Conservation (phyloP, 2,797 vertebrate species). For the Sebastes jordani region DNA sequence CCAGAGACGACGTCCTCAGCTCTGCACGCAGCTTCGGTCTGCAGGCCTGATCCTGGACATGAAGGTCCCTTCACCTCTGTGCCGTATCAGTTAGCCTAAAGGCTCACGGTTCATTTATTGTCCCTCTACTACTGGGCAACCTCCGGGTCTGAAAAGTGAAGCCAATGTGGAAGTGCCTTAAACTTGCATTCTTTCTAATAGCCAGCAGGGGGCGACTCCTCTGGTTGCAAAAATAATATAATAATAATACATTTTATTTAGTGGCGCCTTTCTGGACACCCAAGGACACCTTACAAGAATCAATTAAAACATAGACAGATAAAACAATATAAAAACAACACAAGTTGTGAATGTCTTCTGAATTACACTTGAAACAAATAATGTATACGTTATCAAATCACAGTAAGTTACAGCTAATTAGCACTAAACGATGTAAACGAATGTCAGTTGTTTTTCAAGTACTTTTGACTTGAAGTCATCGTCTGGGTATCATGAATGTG, state of each 20-base stretch:
- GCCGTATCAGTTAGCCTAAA: not conserved
- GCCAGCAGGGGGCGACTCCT: too few species aligned
- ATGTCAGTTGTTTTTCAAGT: not conserved
- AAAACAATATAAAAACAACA: too few species aligned
- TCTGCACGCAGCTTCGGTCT: slow-evolving; percentile 87
- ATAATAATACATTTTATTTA: too few species aligned
- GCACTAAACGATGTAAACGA: too few species aligned
- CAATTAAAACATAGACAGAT: too few species aligned
- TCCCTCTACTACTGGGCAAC: too few species aligned
- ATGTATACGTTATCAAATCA: not conserved
- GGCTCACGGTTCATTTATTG: not conserved
- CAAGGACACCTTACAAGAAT: not conserved
- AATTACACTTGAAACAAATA: not conserved
- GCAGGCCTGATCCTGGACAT: slow-evolving; percentile 73
- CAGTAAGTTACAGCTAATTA: not conserved
- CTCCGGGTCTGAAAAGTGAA: too few species aligned
- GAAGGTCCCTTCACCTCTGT: not conserved
- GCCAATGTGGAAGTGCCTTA: too few species aligned
- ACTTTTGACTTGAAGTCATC: not conserved
- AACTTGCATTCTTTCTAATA: too few species aligned
- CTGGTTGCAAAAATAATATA: too few species aligned
- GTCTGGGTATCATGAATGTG: not conserved
- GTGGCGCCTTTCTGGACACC: too few species aligned
- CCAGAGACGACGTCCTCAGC: slow-evolving; percentile 90
- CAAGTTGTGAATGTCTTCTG: not conserved